phyloP scores from a whole-genome alignment of 2,113 vertebrate genomes.

The Apteryx owenii region DNA sequence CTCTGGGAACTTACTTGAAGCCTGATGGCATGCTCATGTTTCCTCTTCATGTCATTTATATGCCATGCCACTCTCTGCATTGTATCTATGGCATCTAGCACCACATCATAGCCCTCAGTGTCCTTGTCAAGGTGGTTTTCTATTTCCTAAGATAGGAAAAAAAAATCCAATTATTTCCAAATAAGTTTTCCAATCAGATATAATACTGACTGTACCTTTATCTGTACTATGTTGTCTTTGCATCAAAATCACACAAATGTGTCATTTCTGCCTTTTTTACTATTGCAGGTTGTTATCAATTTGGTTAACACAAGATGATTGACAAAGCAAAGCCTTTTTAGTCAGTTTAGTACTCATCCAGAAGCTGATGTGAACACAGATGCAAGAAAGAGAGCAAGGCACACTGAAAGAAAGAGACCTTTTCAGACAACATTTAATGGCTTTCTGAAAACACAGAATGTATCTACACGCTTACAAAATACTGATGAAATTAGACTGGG shows the following conservation, averaged over 20 bases:
- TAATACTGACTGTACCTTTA: neutral
- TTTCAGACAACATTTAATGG: neutral
- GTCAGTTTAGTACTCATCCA: neutral
- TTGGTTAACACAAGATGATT: neutral
- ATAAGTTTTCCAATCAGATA: accelerated
- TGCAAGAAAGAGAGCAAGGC: neutral
- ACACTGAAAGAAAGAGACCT: neutral
- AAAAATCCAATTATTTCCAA: neutral
- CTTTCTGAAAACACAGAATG: neutral
- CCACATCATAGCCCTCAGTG: slow-evolving; percentile 93
- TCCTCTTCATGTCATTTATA: slow-evolving; percentile 99
- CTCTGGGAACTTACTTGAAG: slow-evolving; percentile 83
- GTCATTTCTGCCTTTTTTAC: neutral
- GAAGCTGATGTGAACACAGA: neutral
- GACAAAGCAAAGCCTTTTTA: neutral
- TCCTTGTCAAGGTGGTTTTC: slow-evolving; percentile 96
- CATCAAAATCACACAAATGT: neutral
- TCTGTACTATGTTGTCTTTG: neutral
- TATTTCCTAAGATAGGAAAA: slow-evolving; percentile 86
- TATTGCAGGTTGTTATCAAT: neutral
- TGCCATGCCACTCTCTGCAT: slow-evolving; percentile 99
- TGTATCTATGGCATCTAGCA: slow-evolving; percentile 96
- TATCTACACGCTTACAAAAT: neutral
- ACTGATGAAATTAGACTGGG: slow-evolving; percentile 5
- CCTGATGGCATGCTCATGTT: slow-evolving; percentile 92